Conservation (phyloP, 1,140 invertebrate genomes). For the Trinorchestia longiramus region DNA sequence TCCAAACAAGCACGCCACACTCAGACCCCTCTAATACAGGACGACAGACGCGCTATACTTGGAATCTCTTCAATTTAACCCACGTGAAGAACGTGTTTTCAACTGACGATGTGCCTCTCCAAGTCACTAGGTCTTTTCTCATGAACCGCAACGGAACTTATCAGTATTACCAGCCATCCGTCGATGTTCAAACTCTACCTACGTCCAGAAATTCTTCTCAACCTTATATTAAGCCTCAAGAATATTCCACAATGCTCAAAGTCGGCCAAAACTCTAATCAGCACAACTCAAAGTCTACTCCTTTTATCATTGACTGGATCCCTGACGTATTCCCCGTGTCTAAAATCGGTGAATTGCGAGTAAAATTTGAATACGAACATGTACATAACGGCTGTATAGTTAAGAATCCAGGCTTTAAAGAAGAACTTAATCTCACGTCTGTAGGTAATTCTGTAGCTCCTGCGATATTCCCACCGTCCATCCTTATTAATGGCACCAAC, state of each 20-base stretch:
- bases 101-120: conserved; percentile 76
- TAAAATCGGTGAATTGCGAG: conserved; percentile 78
- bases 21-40: conserved; percentile 77
- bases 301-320: conserved; percentile 83
- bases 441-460: not conserved
- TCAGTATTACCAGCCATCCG: conserved; percentile 72
- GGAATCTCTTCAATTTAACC: conserved; percentile 81
- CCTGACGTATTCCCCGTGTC: conserved; percentile 80
- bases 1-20: conserved; percentile 74
- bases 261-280: conserved; percentile 77
- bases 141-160: conserved; percentile 79
- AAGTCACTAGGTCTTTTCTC: conserved; percentile 78
- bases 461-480: not conserved
- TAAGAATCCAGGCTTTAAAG: not conserved
- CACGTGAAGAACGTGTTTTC: conserved; percentile 84
- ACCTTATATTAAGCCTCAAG: conserved; percentile 76
- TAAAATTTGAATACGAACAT: conserved; percentile 79
- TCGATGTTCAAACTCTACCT: conserved; percentile 78
- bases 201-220: conserved; percentile 79
- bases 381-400: conserved; percentile 72
- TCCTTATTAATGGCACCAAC: not conserved
- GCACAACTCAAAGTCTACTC: conserved; percentile 74
- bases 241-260: conserved; percentile 80
- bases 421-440: not conserved
- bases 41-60: conserved; percentile 81